A percentile compares a stretch with the other conserved stretches of the same genome.
phyloP scores from a whole-genome alignment of 2,797 vertebrate genomes.

The Phalanger gymnotis region DNA sequence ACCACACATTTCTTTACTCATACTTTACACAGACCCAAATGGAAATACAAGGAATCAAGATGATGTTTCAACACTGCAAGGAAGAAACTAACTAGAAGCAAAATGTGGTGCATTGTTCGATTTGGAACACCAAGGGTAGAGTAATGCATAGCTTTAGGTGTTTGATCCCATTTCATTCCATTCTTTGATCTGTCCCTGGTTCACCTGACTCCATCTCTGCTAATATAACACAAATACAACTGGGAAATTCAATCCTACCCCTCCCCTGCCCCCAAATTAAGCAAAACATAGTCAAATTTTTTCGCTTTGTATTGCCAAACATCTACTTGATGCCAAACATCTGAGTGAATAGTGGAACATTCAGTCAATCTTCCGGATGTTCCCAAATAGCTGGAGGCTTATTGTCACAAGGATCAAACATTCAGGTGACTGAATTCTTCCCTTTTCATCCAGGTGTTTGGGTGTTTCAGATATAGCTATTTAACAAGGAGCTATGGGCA shows the following conservation, averaged over 20 bases:
- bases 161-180: neutral
- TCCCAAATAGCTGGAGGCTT: slow-evolving; percentile 53
- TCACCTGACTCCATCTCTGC: neutral
- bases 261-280: slow-evolving; percentile 23
- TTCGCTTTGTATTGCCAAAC: slow-evolving; percentile 50
- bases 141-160: neutral
- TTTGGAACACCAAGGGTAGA: neutral
- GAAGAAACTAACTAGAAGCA: slow-evolving; percentile 4
- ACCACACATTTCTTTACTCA: neutral
- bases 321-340: slow-evolving; percentile 60
- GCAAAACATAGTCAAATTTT: slow-evolving; percentile 48
- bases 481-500: neutral
- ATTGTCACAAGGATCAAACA: slow-evolving; percentile 44
- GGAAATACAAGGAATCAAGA: neutral
- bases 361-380: slow-evolving; percentile 56
- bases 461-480: slow-evolving; percentile 30
- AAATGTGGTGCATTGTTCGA: neutral
- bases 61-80: neutral
- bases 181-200: slow-evolving; percentile 1
- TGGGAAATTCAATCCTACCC: slow-evolving; percentile 2
- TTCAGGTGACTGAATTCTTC: slow-evolving; percentile 34
- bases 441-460: slow-evolving; percentile 36
- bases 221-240: slow-evolving; percentile 27
- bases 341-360: slow-evolving; percentile 40
- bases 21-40: neutral